Base-by-base conservation (phyloP, 2,888 invertebrate genomes). In the Muscina levida region DNA sequence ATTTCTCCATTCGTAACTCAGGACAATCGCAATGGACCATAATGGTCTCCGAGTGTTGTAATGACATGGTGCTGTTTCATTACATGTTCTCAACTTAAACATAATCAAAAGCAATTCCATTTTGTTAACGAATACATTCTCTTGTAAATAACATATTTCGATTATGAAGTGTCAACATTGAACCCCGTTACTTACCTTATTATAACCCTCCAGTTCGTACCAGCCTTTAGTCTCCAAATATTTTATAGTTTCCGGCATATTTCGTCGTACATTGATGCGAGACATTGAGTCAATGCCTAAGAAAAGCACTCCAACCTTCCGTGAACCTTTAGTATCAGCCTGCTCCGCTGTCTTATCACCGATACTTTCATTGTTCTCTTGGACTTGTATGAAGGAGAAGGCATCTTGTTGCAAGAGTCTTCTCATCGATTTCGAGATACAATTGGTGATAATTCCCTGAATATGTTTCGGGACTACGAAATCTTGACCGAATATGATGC, bases 271-370 rank as follows among this genome's bases (percentile, higher is more conserved):
- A 86, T 97, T 96, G 75, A 95, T 91, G 70, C 96, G 91, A 0
- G 97, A 97, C 85, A 97, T 93, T 19, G 95, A 95, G 87, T 97
- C 97, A 84, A 97, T 94, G 24, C 97, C 97, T 59, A 97, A 88
- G 85, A 97, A 91, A 42, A 97, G 89, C 0, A 97, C 93, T 87
- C 94, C 95, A 11, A 94, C 85, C 10, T 82, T 84, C n/a, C 48
- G 62, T 13, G 10, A 1, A 3, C 15, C 87, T 13, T 77, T 91
- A 1, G 48, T 75, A 59, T 15, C 13, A 72, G 62, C 53, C 24
- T n/a, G 0, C 8, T 19, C 24, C 31, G 3, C 13, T 17, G 53
- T 8, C 6, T n/a, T 24, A 11, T 17, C 72, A 10, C 10, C 37
- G 11, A 17, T 39, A n/a, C 1, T 73, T 22, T 37, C 2, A 15